These are phyloP conservation scores for Tinamus major DNA, from an alignment of 2,797 vertebrate species.

Conservation along the genomic window DNA sequence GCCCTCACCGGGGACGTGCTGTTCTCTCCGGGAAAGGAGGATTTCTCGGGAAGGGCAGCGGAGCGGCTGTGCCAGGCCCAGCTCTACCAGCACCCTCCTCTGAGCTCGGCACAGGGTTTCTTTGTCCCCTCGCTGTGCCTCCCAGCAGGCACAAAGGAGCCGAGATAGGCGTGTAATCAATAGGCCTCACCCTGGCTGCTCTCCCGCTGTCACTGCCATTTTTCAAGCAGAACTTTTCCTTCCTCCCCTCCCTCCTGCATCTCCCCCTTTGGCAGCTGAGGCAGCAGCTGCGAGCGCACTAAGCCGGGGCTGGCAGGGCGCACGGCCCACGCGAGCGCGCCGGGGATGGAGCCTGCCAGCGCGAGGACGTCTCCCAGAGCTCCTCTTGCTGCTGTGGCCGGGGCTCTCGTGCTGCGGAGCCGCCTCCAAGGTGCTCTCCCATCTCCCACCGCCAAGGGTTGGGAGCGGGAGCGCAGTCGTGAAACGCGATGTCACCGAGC, in stretches of 20 bases:
- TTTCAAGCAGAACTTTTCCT: conserved; percentile 53
- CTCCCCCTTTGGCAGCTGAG: background rate
- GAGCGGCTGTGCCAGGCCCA: background rate
- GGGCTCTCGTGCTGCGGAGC: background rate
- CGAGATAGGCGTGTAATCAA: conserved; percentile 17
- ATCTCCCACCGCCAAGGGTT: background rate
- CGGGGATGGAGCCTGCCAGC: background rate
- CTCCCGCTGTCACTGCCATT: conserved; percentile 32
- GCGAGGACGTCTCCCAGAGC: background rate
- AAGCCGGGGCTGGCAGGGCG: background rate
- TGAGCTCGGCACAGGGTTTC: background rate
- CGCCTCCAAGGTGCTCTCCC: background rate
- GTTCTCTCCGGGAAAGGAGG: background rate
- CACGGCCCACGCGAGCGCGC: accelerated
- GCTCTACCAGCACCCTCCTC: background rate
- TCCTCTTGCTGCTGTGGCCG: background rate
- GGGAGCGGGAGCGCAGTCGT: background rate
- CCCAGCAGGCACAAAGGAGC: background rate
- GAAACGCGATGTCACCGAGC: accelerated
- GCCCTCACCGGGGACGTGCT: background rate
- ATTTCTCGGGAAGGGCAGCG: background rate
- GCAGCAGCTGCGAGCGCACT: background rate
- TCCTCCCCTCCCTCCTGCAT: background rate
- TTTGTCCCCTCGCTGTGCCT: background rate
- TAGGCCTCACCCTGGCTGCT: conserved; percentile 16